A percentile compares a stretch with the other conserved stretches of the same genome.
Conservation (phyloP, 2,888 invertebrate genomes). For the Gastrophysa polygoni region DNA sequence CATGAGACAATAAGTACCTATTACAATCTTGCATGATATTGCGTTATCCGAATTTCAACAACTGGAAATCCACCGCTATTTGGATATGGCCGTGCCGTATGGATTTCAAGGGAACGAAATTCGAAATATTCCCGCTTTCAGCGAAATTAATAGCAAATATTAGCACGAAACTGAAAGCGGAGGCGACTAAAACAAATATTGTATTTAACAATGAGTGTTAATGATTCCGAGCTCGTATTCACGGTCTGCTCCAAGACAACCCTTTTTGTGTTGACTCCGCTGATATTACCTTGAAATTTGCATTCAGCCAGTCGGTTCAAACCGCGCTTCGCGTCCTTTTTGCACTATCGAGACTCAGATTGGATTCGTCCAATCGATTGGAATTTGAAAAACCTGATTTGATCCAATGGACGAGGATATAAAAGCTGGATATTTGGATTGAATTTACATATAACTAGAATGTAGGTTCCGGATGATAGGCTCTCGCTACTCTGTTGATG, state of each 20-base stretch:
- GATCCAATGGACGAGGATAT: background rate
- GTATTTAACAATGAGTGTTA: conserved; percentile 54
- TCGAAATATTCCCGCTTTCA: conserved; percentile 47
- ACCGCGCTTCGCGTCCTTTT: background rate
- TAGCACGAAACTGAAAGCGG: conserved; percentile 50
- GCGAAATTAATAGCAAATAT: conserved; percentile 53
- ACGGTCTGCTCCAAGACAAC: conserved; percentile 20
- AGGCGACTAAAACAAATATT: conserved; percentile 50
- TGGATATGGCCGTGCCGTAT: conserved; percentile 23
- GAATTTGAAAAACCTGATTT: background rate
- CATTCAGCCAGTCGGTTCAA: conserved; percentile 7
- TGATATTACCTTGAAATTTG: conserved; percentile 28
- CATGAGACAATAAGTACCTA: no score
- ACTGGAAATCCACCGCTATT: background rate
- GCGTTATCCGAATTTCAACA: background rate
- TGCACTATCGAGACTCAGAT: background rate
- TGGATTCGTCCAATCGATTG: background rate
- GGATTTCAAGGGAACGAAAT: conserved; percentile 41
- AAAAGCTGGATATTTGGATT: no score
- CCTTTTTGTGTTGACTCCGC: conserved; percentile 31
- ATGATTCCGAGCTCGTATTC: conserved; percentile 39
- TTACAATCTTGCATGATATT: no score
- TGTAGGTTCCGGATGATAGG: no score
- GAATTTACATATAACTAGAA: no score
- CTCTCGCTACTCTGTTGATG: no score